Percentiles rank a stretch among this genome's conserved stretches.
Evolutionary conservation across 2,888 invertebrate genomes (phyloP).

Genomic region (Polylopha cassiicola): DNA sequence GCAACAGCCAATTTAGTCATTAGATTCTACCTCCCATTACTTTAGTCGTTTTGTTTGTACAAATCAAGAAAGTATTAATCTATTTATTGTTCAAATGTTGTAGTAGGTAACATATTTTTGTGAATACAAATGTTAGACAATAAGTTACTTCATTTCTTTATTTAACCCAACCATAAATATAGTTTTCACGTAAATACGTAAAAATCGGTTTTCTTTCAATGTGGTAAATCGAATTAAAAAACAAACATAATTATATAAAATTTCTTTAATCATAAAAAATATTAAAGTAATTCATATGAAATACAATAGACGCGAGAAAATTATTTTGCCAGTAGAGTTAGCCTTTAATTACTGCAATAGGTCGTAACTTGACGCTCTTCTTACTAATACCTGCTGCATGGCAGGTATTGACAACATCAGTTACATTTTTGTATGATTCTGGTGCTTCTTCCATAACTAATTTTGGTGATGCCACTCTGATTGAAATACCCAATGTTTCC

Average conservation of each 20-base stretch:
- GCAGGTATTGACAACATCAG: conserved; percentile 99
- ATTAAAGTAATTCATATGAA: too few relatives aligned
- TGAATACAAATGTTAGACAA: conserved; percentile 15
- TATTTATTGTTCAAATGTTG: conserved; percentile 47
- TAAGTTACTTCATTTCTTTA: conserved; percentile 14
- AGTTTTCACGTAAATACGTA: too few relatives aligned
- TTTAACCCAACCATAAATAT: too few relatives aligned
- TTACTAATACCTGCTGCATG: conserved; percentile 98
- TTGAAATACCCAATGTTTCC: conserved; percentile 91
- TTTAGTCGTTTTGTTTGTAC: conserved; percentile 29
- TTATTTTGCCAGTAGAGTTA: conserved; percentile 67
- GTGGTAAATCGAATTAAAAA: too few relatives aligned
- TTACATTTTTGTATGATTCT: conserved; percentile 99
- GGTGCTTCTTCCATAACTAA: conserved; percentile 99
- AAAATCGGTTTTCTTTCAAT: too few relatives aligned
- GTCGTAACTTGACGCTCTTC: conserved; percentile 96
- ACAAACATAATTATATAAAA: too few relatives aligned
- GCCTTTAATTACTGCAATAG: conserved; percentile 99
- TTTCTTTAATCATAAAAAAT: too few relatives aligned
- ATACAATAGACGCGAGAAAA: too few relatives aligned
- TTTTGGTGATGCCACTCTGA: conserved; percentile 98
- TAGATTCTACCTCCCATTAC: conserved; percentile 49
- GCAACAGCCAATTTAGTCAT: conserved; percentile 36
- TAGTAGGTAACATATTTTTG: conserved; percentile 29
- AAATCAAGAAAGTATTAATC: conserved; percentile 61